Percentiles rank a stretch among this genome's conserved stretches.
phyloP scores from a whole-genome alignment of 2,797 vertebrate species.

The Pipistrellus kuhlii region DNA sequence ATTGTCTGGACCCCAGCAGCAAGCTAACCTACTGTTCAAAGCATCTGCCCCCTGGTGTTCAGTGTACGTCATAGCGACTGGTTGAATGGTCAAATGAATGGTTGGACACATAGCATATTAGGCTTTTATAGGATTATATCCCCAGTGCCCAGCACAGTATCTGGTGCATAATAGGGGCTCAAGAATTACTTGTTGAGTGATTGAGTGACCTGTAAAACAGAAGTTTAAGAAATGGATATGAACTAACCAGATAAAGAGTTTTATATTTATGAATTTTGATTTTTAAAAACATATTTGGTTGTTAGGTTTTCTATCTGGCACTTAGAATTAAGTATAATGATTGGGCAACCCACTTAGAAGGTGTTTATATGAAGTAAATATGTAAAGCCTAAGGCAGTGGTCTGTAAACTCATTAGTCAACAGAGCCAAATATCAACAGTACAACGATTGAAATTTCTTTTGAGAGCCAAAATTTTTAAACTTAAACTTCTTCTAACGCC shows the following conservation, averaged over 20 bases:
- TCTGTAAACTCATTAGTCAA: no score
- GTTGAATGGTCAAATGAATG: no score
- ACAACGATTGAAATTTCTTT: no score
- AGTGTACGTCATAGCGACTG: no score
- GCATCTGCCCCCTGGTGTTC: no score
- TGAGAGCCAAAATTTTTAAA: no score
- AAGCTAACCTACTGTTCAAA: no score
- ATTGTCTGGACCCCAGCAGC: no score
- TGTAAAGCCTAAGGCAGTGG: neutral
- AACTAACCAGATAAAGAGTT: neutral
- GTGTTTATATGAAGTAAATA: neutral
- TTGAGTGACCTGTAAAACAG: neutral
- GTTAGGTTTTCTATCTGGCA: slow-evolving; percentile 36
- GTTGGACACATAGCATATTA: no score
- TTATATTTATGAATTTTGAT: slow-evolving; percentile 51
- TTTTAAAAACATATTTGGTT: slow-evolving; percentile 28
- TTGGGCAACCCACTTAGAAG: neutral
- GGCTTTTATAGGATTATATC: neutral
- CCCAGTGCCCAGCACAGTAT: neutral
- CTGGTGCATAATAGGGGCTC: neutral
- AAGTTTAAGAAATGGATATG: neutral
- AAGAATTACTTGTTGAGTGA: slow-evolving; percentile 27
- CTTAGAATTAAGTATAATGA: slow-evolving; percentile 37
- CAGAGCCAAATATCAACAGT: no score
- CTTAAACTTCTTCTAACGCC: no score